Evolutionary conservation across 1,140 invertebrate species (phyloP).

Genomic region (Hesperophylax magnus): DNA sequence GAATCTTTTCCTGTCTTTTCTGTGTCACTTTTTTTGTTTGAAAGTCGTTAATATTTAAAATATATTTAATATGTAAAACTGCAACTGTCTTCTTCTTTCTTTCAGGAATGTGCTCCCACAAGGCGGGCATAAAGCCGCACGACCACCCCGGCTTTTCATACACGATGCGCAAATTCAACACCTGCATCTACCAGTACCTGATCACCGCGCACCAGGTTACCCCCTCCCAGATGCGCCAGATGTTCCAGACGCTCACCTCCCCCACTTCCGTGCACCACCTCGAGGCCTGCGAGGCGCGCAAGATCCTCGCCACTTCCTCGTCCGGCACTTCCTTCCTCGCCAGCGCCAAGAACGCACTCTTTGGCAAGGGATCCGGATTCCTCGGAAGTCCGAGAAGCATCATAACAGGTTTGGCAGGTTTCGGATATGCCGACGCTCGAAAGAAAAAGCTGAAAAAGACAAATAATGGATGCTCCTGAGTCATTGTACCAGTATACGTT

Average conservation of each 20-base stretch:
- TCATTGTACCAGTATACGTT: no score
- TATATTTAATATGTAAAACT: no score
- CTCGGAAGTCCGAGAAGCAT: slow-evolving; percentile 51
- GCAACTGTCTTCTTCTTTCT: slow-evolving; percentile 39
- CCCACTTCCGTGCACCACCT: not conserved
- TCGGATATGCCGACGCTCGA: slow-evolving; percentile 39
- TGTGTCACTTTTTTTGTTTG: no score
- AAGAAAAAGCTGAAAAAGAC: slow-evolving; percentile 41
- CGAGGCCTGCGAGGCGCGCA: slow-evolving; percentile 10
- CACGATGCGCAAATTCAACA: slow-evolving; percentile 67
- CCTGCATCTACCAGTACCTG: slow-evolving; percentile 59
- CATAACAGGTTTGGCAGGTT: slow-evolving; percentile 42
- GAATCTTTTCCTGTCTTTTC: no score
- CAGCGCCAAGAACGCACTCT: slow-evolving; percentile 20
- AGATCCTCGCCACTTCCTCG: not conserved
- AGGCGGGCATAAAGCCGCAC: slow-evolving; percentile 68
- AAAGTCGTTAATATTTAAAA: no score
- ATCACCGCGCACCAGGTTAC: slow-evolving; percentile 52
- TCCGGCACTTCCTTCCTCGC: not conserved
- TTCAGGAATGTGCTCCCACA: slow-evolving; percentile 68
- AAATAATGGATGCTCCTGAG: slow-evolving; percentile 47
- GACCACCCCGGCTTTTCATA: slow-evolving; percentile 77
- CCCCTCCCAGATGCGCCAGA: slow-evolving; percentile 37
- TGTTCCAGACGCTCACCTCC: slow-evolving; percentile 27
- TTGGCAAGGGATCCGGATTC: not conserved